A percentile compares a stretch with the other conserved stretches of the same genome.
phyloP scores from a whole-genome alignment of 2,888 invertebrate genomes.

The Nephrotoma guestfalica region DNA sequence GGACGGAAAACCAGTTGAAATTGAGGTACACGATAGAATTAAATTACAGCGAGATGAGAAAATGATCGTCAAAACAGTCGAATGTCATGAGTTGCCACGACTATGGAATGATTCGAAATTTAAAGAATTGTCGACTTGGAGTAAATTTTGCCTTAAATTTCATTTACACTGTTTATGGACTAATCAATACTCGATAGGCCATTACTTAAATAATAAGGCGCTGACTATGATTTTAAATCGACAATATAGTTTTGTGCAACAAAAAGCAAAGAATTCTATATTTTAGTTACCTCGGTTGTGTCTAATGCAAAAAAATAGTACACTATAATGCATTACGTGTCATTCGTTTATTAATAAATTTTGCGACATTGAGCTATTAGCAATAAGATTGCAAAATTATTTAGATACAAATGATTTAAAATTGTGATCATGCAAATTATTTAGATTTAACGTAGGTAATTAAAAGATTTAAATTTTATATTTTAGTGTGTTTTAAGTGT shows the following conservation, averaged over 20 bases:
- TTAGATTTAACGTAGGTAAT: too few relatives aligned
- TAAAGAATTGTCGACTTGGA: neutral
- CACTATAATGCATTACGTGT: too few relatives aligned
- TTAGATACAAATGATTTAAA: too few relatives aligned
- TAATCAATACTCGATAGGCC: neutral
- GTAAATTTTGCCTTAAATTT: neutral
- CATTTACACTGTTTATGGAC: neutral
- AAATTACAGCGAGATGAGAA: neutral
- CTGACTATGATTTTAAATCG: neutral
- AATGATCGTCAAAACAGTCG: conserved; percentile 1
- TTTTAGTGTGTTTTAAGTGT: too few relatives aligned
- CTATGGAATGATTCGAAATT: conserved; percentile 8
- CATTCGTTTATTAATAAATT: too few relatives aligned
- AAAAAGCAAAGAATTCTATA: too few relatives aligned
- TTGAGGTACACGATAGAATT: neutral
- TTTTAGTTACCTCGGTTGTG: too few relatives aligned
- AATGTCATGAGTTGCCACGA: neutral
- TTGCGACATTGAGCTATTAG: too few relatives aligned
- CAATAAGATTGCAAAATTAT: too few relatives aligned
- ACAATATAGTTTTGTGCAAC: neutral
- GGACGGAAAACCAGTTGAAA: conserved; percentile 1
- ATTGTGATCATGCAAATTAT: too few relatives aligned
- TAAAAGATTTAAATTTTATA: too few relatives aligned
- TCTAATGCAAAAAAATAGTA: too few relatives aligned
- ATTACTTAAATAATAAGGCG: neutral